Evolutionary conservation across 2,113 vertebrate species (phyloP), one percentile per base, ranked within the genome.

Genomic region (Carassius gibelio): DNA sequence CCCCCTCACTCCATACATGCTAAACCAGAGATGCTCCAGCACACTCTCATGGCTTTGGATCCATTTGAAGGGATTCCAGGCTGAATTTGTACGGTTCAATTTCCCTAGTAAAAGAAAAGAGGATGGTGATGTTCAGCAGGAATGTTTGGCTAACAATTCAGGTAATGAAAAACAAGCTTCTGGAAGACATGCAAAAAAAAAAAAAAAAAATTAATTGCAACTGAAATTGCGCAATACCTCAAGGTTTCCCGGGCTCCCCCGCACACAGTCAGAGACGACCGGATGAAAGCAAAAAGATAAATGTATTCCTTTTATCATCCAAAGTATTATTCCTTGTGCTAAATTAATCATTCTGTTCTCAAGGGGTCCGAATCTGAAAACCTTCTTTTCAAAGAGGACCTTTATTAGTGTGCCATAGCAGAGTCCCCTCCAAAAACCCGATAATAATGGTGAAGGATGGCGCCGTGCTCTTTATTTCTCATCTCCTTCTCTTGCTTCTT

Each of bases 231-330:
- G 48, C 74, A 61, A 66, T 85, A 81, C 84, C 83, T 77, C 78
- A 87, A 68, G 52, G 76, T 87, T 61, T 77, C 75, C 74, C 74
- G 50, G 21, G 61, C 38, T 84, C 85, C 84, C 69, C 85, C 83
- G 68, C 57, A 81, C 82, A 79, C 76, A 82, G 81, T 82, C 45
- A 77, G 23, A 85, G 77, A 69, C 8, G 14, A 34, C 45, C 19
- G 87, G 86, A 91, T 90, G 90, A 91, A 90, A 89, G 89, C 64
- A 50, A 34, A 36, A 38, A 78, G 88, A 88, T 88, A 88, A 89
- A 91, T 90, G 86, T 88, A 90, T 90, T 91, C 89, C 84, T 88
- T 89, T 91, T 90, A 90, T 88, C 89, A 86, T 85, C 80, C 87
- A 87, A 82, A 88, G 57, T 76, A 87, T 89, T 88, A 81, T 86